phyloP scores from a whole-genome alignment of 2,113 vertebrate species.

The Corythoichthys intestinalis region DNA sequence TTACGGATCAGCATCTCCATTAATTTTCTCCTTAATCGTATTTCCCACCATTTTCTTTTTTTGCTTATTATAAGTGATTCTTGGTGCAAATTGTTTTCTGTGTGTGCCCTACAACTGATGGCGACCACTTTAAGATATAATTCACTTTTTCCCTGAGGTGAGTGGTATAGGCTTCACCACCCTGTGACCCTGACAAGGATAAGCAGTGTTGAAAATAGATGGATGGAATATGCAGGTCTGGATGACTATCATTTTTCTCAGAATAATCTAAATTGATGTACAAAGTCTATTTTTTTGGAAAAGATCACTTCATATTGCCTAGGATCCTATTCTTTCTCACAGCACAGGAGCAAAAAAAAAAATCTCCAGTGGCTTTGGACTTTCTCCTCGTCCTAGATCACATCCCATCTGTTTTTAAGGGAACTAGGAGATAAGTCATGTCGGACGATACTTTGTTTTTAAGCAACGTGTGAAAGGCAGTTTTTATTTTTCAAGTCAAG shows the following conservation, averaged over 20 bases:
- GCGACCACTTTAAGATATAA: too few species aligned
- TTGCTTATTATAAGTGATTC: too few species aligned
- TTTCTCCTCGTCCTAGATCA: constrained; percentile 8
- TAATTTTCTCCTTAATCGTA: background rate
- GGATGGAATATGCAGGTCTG: background rate
- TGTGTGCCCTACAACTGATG: too few species aligned
- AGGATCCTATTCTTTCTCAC: background rate
- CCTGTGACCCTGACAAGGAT: too few species aligned
- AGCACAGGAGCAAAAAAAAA: constrained; percentile 6
- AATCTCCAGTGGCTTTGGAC: constrained; percentile 21
- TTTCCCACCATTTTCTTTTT: background rate
- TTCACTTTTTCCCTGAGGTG: too few species aligned
- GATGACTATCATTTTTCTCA: background rate
- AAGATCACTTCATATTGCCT: background rate
- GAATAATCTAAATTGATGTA: background rate
- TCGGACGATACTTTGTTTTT: constrained; percentile 51
- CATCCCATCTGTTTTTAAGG: constrained; percentile 57
- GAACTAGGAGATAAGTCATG: constrained; percentile 63
- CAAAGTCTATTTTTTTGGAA: background rate
- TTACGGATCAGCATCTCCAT: background rate
- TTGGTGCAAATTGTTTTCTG: too few species aligned
- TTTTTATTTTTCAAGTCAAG: constrained; percentile 21
- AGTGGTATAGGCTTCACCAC: too few species aligned
- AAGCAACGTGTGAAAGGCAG: constrained; percentile 56
- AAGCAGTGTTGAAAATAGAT: background rate